Evolutionary conservation across 2,113 vertebrate species (phyloP).

Genomic region (Platichthys stellatus): DNA sequence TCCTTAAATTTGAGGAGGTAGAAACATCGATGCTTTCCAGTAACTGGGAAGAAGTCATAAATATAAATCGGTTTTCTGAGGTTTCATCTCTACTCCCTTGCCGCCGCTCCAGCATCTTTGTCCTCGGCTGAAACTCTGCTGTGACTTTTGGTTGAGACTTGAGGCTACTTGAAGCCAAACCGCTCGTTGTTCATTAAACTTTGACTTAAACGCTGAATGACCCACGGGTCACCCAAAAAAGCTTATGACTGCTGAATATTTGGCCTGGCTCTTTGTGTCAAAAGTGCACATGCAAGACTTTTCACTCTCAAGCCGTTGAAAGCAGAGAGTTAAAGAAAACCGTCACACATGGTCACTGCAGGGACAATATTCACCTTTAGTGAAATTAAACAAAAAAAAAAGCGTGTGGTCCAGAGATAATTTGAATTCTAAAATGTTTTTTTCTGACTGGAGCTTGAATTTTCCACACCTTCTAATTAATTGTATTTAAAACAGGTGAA

Average conservation of each 20-base stretch:
- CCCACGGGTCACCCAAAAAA: slow-evolving; percentile 97
- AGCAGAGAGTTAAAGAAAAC: slow-evolving; percentile 5
- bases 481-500: too few species aligned
- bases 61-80: neutral
- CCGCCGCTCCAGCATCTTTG: slow-evolving; percentile 31
- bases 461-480: too few species aligned
- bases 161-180: slow-evolving; percentile 85
- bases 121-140: slow-evolving; percentile 78
- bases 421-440: too few species aligned
- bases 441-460: too few species aligned
- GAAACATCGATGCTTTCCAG: too few species aligned
- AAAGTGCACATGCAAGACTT: slow-evolving; percentile 81
- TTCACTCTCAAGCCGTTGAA: slow-evolving; percentile 40
- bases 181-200: slow-evolving; percentile 99
- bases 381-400: too few species aligned
- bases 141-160: slow-evolving; percentile 81
- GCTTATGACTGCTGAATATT: slow-evolving; percentile 95
- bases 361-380: neutral
- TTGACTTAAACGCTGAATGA: slow-evolving; percentile 91
- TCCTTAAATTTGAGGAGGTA: slow-evolving; percentile 69
- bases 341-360: neutral
- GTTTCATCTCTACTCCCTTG: slow-evolving; percentile 32
- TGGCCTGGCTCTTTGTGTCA: slow-evolving; percentile 87
- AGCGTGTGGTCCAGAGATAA: too few species aligned
- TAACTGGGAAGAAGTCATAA: neutral